phyloP scores from a whole-genome alignment of 2,797 vertebrate species.

The Philypnodon macrostomus region DNA sequence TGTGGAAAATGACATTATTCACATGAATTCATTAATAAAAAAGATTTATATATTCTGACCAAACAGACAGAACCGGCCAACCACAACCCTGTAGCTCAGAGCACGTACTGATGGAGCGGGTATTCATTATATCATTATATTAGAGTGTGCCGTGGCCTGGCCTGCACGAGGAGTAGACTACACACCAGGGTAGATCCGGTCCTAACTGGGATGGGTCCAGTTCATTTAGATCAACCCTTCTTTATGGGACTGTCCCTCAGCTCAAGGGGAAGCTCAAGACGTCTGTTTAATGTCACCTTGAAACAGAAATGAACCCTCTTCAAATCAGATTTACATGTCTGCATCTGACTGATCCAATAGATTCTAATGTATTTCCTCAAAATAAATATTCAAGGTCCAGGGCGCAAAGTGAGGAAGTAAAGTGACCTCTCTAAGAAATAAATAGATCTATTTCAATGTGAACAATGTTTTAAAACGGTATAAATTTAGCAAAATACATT shows the following conservation, averaged over 20 bases:
- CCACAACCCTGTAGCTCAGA: slow-evolving; percentile 63
- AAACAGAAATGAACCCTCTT: slow-evolving; percentile 63
- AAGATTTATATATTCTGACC: slow-evolving; percentile 70
- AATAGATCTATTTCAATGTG: slow-evolving; percentile 66
- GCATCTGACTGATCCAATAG: slow-evolving; percentile 50
- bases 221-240: slow-evolving; percentile 46
- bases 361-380: slow-evolving; percentile 58
- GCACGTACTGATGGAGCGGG: too few species aligned
- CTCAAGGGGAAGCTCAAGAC: slow-evolving; percentile 36
- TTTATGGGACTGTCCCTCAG: slow-evolving; percentile 31
- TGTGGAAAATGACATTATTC: slow-evolving; percentile 78
- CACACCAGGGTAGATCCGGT: slow-evolving; percentile 48
- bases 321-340: slow-evolving; percentile 53
- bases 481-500: slow-evolving; percentile 85
- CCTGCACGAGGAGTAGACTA: slow-evolving; percentile 62
- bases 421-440: slow-evolving; percentile 68
- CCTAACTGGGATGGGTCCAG: slow-evolving; percentile 47
- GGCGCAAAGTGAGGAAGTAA: slow-evolving; percentile 55
- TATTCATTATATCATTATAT: too few species aligned
- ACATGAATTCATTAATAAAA: slow-evolving; percentile 75
- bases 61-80: slow-evolving; percentile 68
- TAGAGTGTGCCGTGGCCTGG: slow-evolving; percentile 43
- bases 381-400: slow-evolving; percentile 60
- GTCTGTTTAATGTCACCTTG: slow-evolving; percentile 49
- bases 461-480: slow-evolving; percentile 73